Conservation (phyloP, 2,888 invertebrate species). For the Dascillus cervinus region DNA sequence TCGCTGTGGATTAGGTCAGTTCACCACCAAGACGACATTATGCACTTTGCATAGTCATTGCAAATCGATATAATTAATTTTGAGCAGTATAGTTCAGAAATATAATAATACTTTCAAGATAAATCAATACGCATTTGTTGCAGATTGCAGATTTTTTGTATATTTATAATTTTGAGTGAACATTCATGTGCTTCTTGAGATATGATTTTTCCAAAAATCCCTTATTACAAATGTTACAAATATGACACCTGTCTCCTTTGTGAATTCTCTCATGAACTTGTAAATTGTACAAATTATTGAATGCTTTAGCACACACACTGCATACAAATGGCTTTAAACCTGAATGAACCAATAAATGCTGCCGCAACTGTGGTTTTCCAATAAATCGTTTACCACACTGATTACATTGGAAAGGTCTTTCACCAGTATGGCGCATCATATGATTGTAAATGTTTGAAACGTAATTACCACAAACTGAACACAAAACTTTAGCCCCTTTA, state of each 20-base stretch:
- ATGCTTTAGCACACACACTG: slow-evolving; percentile 30
- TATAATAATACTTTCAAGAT: too few relatives aligned
- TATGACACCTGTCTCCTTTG: slow-evolving; percentile 28
- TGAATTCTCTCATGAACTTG: slow-evolving; percentile 34
- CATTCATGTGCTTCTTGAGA: slow-evolving; percentile 31
- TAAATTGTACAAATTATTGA: slow-evolving; percentile 30
- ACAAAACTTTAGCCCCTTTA: slow-evolving; percentile 24
- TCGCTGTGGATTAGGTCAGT: too few relatives aligned
- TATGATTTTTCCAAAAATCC: slow-evolving; percentile 33
- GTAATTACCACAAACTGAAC: slow-evolving; percentile 29
- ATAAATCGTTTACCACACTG: slow-evolving; percentile 29
- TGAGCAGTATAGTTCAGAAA: too few relatives aligned
- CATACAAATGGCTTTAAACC: slow-evolving; percentile 31
- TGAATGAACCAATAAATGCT: slow-evolving; percentile 30
- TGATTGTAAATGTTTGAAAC: slow-evolving; percentile 30
- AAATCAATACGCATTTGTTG: too few relatives aligned
- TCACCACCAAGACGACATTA: too few relatives aligned
- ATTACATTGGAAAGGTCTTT: slow-evolving; percentile 26
- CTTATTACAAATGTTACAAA: slow-evolving; percentile 29
- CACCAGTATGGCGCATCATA: slow-evolving; percentile 27
- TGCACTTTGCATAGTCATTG: too few relatives aligned
- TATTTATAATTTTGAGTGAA: slow-evolving; percentile 23
- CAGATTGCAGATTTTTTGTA: too few relatives aligned
- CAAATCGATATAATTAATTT: too few relatives aligned
- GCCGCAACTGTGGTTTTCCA: slow-evolving; percentile 24